Evolutionary conservation across 2,888 invertebrate species (phyloP), one percentile per base, ranked within the genome.

Genomic region (Carcina quercana): DNA sequence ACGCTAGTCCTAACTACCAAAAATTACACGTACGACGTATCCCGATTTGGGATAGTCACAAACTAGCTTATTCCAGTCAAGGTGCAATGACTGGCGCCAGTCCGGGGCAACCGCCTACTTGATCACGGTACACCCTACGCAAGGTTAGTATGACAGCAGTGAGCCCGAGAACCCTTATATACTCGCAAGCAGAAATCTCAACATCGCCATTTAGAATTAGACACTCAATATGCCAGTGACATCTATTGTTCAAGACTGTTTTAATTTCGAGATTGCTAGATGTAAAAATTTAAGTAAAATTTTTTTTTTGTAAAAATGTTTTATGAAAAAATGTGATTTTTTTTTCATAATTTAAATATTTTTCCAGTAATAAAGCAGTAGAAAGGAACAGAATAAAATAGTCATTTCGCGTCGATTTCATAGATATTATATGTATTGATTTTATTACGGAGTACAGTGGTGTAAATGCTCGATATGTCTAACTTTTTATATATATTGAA

Each of bases 51-150:
- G 79, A 85, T 79, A 79, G 86, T 86, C 87, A 79, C 86, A 85
- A 80, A 83, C 87, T 70, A 75, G 84, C 86, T 79, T 64, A 61
- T 55, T 79, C 86, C 83, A 57, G 59, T 83, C 88, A 63, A 44
- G 63, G 89, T 90, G 90, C 90, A 89, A 90, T 89, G 89, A 73
- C 70, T 63, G 86, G 86, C 71, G 86, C 88, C 88, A 63, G 64
- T 71, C 86, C 68, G 86, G 83, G 80, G 87, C 86, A 86, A 85
- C 86, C 86, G 86, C 86, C 87, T 86, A 66, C 72, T 1, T 89
- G 90, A 90, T 91, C 90, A 86, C 86, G 87, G 87, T 88, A 73
- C 76, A 86, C 88, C 86, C 89, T 89, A 79, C 88, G 89, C 88
- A 87, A 89, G 89, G 90, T 90, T 89, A 90, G 89, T 87, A 84